These are phyloP conservation scores for Iselma pallidipennis DNA, from an alignment of 2,888 invertebrate species.

Conservation along the genomic window DNA sequence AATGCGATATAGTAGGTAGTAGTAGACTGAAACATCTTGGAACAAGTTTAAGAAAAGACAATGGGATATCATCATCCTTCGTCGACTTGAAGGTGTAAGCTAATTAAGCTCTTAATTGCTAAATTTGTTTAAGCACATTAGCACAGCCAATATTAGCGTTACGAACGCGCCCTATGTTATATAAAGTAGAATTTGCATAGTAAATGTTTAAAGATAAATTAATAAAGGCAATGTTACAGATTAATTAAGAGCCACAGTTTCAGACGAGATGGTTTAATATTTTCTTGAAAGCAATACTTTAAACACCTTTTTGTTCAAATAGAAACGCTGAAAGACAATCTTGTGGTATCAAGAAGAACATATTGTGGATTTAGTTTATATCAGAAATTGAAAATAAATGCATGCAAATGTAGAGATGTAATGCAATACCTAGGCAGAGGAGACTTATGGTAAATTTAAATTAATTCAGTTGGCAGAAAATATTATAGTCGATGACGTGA, in stretches of 20 bases:
- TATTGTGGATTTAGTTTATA: too few species aligned
- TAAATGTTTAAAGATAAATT: constrained; percentile 23
- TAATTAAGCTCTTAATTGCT: constrained; percentile 33
- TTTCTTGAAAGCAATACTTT: not conserved
- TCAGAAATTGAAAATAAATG: too few species aligned
- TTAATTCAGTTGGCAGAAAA: too few species aligned
- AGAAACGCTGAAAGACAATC: too few species aligned
- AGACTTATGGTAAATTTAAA: too few species aligned
- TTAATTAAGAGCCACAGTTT: not conserved
- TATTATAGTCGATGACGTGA: not conserved
- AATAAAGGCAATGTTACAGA: constrained; percentile 12
- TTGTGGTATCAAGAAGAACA: too few species aligned
- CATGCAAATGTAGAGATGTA: too few species aligned
- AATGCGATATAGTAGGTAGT: constrained; percentile 43
- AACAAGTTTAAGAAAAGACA: constrained; percentile 13
- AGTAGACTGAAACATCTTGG: constrained; percentile 5
- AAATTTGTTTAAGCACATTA: constrained; percentile 33
- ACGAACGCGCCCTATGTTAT: constrained; percentile 14
- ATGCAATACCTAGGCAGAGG: too few species aligned
- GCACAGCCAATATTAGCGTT: constrained; percentile 24
- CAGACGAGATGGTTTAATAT: not conserved
- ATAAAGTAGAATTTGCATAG: constrained; percentile 19
- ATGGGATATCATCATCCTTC: constrained; percentile 13
- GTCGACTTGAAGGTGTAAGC: constrained; percentile 25
- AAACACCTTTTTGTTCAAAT: too few species aligned